Evolutionary conservation across 2,888 invertebrate species (phyloP).

Genomic region (Andrena fulva): DNA sequence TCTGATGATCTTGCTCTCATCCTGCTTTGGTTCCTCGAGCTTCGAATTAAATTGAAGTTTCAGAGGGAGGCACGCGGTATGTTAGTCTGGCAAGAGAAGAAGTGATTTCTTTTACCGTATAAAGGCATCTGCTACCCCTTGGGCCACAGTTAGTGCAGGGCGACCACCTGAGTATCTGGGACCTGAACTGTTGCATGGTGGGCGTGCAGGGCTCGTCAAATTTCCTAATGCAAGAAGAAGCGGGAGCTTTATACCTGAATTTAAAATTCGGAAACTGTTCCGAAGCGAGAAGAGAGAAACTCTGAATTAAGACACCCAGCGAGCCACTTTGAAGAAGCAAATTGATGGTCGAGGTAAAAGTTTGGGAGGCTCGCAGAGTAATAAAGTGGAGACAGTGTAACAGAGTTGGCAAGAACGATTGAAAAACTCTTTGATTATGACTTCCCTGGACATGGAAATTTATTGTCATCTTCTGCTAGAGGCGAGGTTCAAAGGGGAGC

Average conservation of each 20-base stretch:
- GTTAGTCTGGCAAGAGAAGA: background rate
- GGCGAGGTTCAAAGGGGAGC: conserved; percentile 59
- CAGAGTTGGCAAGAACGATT: background rate
- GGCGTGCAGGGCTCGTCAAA: conserved; percentile 72
- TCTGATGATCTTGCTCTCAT: conserved; percentile 62
- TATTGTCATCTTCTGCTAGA: conserved; percentile 32
- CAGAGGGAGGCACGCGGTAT: background rate
- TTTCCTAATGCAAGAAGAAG: conserved; percentile 59
- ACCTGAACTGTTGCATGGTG: conserved; percentile 73
- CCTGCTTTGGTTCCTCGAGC: conserved; percentile 40
- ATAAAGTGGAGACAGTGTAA: background rate
- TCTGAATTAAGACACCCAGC: no score
- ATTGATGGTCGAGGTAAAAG: background rate
- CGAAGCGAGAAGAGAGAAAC: background rate
- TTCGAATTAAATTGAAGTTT: conserved; percentile 1
- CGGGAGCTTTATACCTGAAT: background rate
- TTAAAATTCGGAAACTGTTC: background rate
- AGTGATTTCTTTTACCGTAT: conserved; percentile 54
- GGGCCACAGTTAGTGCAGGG: conserved; percentile 65
- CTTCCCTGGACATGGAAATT: conserved; percentile 18
- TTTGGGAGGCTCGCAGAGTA: background rate
- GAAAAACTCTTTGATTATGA: background rate
- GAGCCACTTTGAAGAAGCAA: no score
- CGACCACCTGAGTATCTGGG: conserved; percentile 75
- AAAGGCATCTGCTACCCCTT: conserved; percentile 67